Evolutionary conservation across 2,888 invertebrate genomes (phyloP), one percentile per base, ranked within the genome.

Genomic region (Pollenia griseotomentosa): DNA sequence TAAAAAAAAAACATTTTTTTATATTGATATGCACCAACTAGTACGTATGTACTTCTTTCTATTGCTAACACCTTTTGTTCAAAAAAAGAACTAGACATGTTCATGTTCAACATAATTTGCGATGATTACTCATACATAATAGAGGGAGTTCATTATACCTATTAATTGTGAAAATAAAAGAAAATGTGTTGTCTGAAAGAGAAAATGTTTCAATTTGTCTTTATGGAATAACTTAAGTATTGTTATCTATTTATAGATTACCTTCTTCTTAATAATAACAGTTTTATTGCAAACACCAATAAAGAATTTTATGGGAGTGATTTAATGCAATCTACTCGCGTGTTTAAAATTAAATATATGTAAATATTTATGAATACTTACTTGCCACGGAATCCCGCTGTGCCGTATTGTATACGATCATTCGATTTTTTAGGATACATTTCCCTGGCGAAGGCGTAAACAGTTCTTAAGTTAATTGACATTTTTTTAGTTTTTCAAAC

Each of bases 301-400:
- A 66, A 44, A 11, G 12, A 40, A 71, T 44, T 23, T 53, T 10
- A 11, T 51, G 23, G 46, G 42, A 57, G 19, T 68, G 42, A n/a
- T 44, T 59, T 40, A 19, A 44, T n/a, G 40, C 51, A 48, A 51
- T 51, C 11, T 16, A 19, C 12, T 8, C 19, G 9, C 11, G n/a
- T 59, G 2, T 33, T 6, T 33, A 33, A 33, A 33, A 33, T 6
- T 33, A 33, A 33, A 33, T 8, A 8, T 40, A 59, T 59, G 51
- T 65, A 66, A 48, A 48, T 59, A 48, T n/a, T 6, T 48, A 44
- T 16, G 23, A 9, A 44, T 81, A 92, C 92, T 90, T 88, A 92
- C 92, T 95, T 96, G 91, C 96, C 96, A 91, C 97, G 95, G 93
- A 97, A 97, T 91, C 97, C 97, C 90, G 97, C 97, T 86, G 97